Percentiles rank a stretch among this genome's conserved stretches.
phyloP scores from a whole-genome alignment of 2,888 invertebrate genomes.

The Amblyteles armatorius region DNA sequence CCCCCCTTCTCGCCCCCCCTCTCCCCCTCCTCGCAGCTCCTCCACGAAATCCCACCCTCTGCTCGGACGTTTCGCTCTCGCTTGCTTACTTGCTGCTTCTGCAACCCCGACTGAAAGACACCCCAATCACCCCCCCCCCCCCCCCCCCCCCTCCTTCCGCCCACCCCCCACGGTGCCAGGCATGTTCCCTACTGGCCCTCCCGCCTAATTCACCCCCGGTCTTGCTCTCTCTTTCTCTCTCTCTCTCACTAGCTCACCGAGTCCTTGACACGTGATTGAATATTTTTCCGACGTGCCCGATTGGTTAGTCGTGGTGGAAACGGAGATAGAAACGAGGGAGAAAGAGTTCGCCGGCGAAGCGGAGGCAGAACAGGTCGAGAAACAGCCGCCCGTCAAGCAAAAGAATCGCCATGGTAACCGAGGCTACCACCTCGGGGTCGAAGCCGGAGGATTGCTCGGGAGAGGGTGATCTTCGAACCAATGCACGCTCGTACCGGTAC shows the following conservation, averaged over 20 bases:
- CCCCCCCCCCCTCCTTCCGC: conserved; percentile 4
- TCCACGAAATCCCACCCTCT: conserved; percentile 63
- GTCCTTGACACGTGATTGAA: conserved; percentile 84
- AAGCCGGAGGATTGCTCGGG: conserved; percentile 64
- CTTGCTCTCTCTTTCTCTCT: conserved; percentile 34
- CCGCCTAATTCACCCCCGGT: conserved; percentile 68
- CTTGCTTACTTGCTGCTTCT: conserved; percentile 61
- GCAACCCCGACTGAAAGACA: conserved; percentile 53
- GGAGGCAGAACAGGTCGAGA: conserved; percentile 63
- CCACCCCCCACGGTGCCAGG: too few relatives aligned
- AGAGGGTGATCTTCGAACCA: conserved; percentile 67
- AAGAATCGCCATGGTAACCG: conserved; percentile 84
- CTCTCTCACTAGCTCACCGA: conserved; percentile 70
- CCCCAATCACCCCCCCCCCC: conserved; percentile 48
- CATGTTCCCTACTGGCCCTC: conserved; percentile 72
- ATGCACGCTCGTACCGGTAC: conserved; percentile 50
- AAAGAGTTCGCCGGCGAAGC: conserved; percentile 45
- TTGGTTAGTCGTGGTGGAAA: conserved; percentile 81
- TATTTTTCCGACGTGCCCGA: conserved; percentile 84
- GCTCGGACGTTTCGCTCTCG: conserved; percentile 60
- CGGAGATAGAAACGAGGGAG: conserved; percentile 69
- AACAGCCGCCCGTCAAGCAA: conserved; percentile 82
- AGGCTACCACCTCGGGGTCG: conserved; percentile 72
- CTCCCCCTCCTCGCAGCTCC: not conserved
- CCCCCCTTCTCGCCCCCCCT: not conserved